Evolutionary conservation across 2,888 invertebrate species (phyloP).

Genomic region (Caenorhabditis plicata): DNA sequence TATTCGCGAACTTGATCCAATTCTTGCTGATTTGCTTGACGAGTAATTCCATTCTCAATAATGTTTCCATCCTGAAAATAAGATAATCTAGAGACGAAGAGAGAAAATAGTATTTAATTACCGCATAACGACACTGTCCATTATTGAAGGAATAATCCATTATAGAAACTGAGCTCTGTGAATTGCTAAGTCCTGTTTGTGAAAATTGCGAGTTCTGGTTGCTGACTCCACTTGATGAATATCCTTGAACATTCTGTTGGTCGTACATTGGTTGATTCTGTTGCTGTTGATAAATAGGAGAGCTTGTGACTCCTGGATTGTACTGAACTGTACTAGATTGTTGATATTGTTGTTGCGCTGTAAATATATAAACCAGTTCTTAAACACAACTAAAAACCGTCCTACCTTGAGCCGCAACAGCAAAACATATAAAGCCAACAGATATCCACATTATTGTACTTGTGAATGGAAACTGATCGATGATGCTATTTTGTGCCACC

Average conservation of each 20-base stretch:
- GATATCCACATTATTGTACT: too few relatives aligned
- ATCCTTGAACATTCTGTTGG: conserved; percentile 18
- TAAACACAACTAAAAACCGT: too few relatives aligned
- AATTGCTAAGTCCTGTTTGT: conserved; percentile 12
- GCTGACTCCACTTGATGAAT: conserved; percentile 18
- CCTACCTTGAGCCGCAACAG: too few relatives aligned
- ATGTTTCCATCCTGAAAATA: conserved; percentile 40
- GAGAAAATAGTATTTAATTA: too few relatives aligned
- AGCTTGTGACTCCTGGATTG: conserved; percentile 18
- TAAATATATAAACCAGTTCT: too few relatives aligned
- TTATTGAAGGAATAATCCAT: conserved; percentile 44
- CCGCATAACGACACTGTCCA: conserved; percentile 45
- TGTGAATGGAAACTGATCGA: too few relatives aligned
- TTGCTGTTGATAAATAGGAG: conserved; percentile 24
- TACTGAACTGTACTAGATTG: too few relatives aligned
- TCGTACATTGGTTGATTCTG: conserved; percentile 11
- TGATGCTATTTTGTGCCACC: too few relatives aligned
- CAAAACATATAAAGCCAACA: too few relatives aligned
- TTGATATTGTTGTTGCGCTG: too few relatives aligned
- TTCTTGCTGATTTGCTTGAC: conserved; percentile 37
- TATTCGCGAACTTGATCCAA: conserved; percentile 35
- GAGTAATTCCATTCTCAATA: conserved; percentile 38
- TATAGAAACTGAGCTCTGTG: conserved; percentile 32
- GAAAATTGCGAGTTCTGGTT: conserved; percentile 24
- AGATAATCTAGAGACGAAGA: too few relatives aligned